phyloP scores from a whole-genome alignment of 53 echinoderm and acorn worm genomes.

The Temnopleurus reevesii region DNA sequence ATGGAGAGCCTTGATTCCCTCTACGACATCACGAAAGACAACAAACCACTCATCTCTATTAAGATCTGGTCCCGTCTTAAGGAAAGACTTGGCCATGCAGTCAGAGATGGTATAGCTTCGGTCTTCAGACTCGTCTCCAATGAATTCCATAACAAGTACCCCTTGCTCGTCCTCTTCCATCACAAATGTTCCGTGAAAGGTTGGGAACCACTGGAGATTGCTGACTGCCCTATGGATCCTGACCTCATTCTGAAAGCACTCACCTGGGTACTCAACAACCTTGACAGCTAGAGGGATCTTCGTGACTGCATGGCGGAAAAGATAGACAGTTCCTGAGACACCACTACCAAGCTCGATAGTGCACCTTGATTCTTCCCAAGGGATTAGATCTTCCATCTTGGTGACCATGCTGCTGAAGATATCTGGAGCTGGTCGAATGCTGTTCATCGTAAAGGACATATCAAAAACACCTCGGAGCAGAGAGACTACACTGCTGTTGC shows the following conservation, averaged over 20 bases:
- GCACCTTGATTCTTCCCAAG: neutral
- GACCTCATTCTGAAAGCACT: constrained; percentile 2
- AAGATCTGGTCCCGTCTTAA: neutral
- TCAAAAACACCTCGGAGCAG: no score
- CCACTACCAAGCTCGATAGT: neutral
- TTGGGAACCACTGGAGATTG: constrained; percentile 26
- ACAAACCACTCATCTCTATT: constrained; percentile 17
- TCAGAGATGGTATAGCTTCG: constrained; percentile 15
- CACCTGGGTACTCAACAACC: neutral
- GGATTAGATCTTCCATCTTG: neutral
- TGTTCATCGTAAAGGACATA: no score
- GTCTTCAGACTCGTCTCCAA: neutral
- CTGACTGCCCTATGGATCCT: neutral
- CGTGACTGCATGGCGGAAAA: neutral
- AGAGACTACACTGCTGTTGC: no score
- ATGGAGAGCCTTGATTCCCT: constrained; percentile 13
- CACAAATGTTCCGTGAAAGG: constrained; percentile 2
- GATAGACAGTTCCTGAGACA: neutral
- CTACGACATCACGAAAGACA: neutral
- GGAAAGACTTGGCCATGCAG: neutral
- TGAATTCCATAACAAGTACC: constrained; percentile 31
- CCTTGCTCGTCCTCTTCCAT: neutral
- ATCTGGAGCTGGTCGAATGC: neutral
- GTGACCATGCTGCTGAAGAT: neutral
- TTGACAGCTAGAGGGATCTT: neutral